Base-by-base conservation (phyloP, 2,113 vertebrate genomes). In the Lucifuga dentata region DNA sequence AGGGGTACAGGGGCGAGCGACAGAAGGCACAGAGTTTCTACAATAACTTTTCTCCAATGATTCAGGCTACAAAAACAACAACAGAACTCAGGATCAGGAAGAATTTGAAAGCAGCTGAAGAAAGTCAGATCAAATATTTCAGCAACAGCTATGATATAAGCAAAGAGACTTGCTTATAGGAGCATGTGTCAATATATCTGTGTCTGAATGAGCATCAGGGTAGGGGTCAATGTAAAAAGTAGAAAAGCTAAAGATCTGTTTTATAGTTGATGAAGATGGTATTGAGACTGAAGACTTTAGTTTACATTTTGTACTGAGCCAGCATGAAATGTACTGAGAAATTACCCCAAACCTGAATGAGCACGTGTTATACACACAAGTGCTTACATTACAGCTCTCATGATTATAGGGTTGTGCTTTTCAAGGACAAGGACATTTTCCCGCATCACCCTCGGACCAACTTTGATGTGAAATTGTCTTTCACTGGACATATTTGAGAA, bases 21-120 rank as follows among this genome's bases (percentile, higher is more conserved):
- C 78, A 82, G 81, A 93, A 93, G 92, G 92, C 92, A 93, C 92
- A 80, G 79, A 75, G 83, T 89, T 86, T 78, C 64, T 78, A 85
- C 17, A 35, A 79, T 60, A 68, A 73, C 68, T 56, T 74, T 73
- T 74, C 48, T 77, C 38, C 41, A 68, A 78, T 63, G 32, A 68
- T 74, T 82, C 36, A n/a, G 44, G 57, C 35, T 23, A 23, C 44
- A 52, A 55, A 36, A 59, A 38, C 17, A 32, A 46, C 24, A 44
- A 29, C 16, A 13, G 1, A 46, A 58, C 39, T 45, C 13, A 38
- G 48, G 75, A 61, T 55, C 36, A 59, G 69, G 67, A 76, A 90
- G 70, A 77, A 82, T 83, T 80, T 76, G 59, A 81, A 80, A 72
- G 59, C 57, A 74, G 69, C 72, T 79, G 67, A 74, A 50, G 35